phyloP scores from a whole-genome alignment of 2,888 invertebrate genomes.

The Podabrus alpinus region DNA sequence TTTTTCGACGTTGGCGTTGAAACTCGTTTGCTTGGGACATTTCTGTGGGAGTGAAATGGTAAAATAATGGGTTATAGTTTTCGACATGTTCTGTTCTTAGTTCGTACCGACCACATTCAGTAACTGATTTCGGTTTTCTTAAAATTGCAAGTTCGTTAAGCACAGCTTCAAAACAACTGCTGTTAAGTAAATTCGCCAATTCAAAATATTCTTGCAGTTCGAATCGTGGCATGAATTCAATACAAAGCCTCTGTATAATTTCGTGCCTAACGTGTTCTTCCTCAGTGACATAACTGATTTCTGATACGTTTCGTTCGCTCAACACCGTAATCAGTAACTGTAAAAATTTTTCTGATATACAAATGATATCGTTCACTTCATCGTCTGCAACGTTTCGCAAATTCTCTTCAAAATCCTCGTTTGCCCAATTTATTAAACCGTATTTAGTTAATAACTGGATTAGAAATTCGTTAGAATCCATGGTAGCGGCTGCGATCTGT shows the following conservation, averaged over 20 bases:
- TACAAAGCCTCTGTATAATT: constrained; percentile 93
- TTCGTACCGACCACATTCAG: constrained; percentile 86
- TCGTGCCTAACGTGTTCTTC: constrained; percentile 91
- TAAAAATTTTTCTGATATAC: constrained; percentile 90
- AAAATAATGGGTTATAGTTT: constrained; percentile 95
- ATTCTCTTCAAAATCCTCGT: constrained; percentile 66
- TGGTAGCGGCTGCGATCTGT: constrained; percentile 85
- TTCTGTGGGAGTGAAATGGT: constrained; percentile 94
- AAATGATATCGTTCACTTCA: constrained; percentile 85
- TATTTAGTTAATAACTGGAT: constrained; percentile 92
- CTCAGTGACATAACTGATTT: constrained; percentile 76
- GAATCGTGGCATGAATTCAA: constrained; percentile 93
- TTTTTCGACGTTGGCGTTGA: constrained; percentile 82
- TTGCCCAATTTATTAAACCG: constrained; percentile 83
- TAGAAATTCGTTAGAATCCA: constrained; percentile 90
- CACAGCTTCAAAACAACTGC: constrained; percentile 82
- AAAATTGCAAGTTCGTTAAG: constrained; percentile 89
- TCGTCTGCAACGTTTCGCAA: constrained; percentile 76
- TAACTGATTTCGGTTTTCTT: constrained; percentile 75
- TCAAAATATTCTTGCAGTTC: constrained; percentile 88
- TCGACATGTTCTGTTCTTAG: constrained; percentile 81
- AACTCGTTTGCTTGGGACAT: constrained; percentile 89
- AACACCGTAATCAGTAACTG: constrained; percentile 81
- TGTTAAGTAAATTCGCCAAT: constrained; percentile 80
- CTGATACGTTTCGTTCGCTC: constrained; percentile 72